A percentile compares a stretch with the other conserved stretches of the same genome.
These are phyloP conservation scores for Acyrthosiphon pisum DNA, from an alignment of 1,140 invertebrate species.

Conservation along the genomic window DNA sequence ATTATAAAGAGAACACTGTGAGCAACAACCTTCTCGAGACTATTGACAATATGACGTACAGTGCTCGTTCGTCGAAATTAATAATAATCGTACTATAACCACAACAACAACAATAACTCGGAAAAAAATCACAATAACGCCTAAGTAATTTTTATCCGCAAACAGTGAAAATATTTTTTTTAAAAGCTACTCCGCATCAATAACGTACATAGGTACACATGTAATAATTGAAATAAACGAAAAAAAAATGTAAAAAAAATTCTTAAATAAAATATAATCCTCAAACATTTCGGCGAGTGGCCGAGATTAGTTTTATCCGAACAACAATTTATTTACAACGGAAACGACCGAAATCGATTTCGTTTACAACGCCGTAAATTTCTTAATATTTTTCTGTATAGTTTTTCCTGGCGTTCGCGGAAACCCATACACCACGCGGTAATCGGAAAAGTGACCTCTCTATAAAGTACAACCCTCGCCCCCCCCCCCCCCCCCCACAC, in stretches of 20 bases:
- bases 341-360: slow-evolving; percentile 5
- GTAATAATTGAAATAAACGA: background rate
- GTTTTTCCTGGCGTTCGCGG: background rate
- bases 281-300: background rate
- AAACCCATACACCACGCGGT: background rate
- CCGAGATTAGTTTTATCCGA: background rate
- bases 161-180: background rate
- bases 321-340: background rate
- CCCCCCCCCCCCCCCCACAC: too few species aligned
- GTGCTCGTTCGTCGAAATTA: background rate
- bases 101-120: background rate
- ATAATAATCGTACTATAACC: background rate
- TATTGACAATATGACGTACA: background rate
- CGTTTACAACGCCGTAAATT: background rate
- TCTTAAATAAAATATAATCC: background rate
- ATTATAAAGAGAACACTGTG: too few species aligned
- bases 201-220: background rate
- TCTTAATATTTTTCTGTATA: slow-evolving; percentile 7
- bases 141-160: background rate
- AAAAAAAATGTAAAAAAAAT: background rate
- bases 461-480: background rate
- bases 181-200: background rate
- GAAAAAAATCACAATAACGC: background rate
- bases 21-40: background rate
- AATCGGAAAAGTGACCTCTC: background rate